Evolutionary conservation across 2,113 vertebrate species (phyloP).

Genomic region (Meleagris gallopavo): DNA sequence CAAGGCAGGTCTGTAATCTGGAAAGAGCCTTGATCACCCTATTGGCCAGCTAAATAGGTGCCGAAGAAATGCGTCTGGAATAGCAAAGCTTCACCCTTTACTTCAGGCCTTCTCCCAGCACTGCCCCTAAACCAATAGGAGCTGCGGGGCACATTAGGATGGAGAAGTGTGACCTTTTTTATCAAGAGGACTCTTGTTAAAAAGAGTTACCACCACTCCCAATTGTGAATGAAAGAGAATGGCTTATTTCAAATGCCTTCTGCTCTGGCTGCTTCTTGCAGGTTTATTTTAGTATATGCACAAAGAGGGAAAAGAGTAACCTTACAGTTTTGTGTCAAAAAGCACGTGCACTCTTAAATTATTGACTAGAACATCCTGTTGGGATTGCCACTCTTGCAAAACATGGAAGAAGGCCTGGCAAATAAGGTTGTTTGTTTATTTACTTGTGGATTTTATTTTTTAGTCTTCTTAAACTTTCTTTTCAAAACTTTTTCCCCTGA

Average conservation of each 20-base stretch:
- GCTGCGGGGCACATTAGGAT: background rate
- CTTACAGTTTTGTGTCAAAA: slow-evolving; percentile 53
- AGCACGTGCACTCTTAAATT: slow-evolving; percentile 62
- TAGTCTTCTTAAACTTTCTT: background rate
- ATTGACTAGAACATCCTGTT: slow-evolving; percentile 70
- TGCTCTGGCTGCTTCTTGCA: slow-evolving; percentile 42
- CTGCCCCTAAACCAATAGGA: background rate
- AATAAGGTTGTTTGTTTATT: slow-evolving; percentile 2
- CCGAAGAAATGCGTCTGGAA: slow-evolving; percentile 23
- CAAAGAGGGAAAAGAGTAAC: background rate
- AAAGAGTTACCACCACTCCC: background rate
- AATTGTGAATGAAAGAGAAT: slow-evolving; percentile 15
- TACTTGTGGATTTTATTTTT: background rate
- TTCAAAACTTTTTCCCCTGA: background rate
- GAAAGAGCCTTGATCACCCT: background rate
- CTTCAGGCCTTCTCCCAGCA: background rate
- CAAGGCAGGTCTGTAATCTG: background rate
- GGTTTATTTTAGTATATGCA: slow-evolving; percentile 65
- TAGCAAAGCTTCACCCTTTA: slow-evolving; percentile 26
- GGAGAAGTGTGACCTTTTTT: slow-evolving; percentile 48
- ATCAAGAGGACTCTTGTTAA: slow-evolving; percentile 18
- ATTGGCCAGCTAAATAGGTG: slow-evolving; percentile 17
- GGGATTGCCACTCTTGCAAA: slow-evolving; percentile 54
- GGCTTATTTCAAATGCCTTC: slow-evolving; percentile 42
- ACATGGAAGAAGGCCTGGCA: slow-evolving; percentile 36